phyloP scores from a whole-genome alignment of 2,888 invertebrate genomes.

The Drosophila lutescens region DNA sequence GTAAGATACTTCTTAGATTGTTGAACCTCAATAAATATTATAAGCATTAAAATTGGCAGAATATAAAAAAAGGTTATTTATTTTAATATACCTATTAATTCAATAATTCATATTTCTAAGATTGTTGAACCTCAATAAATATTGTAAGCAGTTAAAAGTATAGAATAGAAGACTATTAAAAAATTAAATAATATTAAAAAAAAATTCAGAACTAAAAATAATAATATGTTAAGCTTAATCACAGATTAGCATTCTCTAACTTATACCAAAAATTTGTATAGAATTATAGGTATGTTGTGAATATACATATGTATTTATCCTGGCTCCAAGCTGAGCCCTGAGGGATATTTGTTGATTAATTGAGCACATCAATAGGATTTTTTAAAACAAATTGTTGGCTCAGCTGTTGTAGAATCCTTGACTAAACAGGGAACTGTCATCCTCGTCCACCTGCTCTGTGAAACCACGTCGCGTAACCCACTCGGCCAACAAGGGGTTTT shows the following conservation, averaged over 20 bases:
- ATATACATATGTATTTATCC: neutral
- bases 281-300: too few species aligned
- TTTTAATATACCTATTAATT: too few species aligned
- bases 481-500: conserved; percentile 21
- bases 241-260: too few species aligned
- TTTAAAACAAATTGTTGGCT: conserved; percentile 24
- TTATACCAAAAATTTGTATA: too few species aligned
- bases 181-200: too few species aligned
- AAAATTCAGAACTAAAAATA: too few species aligned
- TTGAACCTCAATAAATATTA: neutral
- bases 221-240: too few species aligned
- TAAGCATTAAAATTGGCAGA: too few species aligned
- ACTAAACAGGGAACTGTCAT: conserved; percentile 16
- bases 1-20: neutral
- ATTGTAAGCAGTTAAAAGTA: too few species aligned
- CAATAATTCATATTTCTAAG: neutral
- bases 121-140: neutral
- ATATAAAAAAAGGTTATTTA: too few species aligned
- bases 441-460: conserved; percentile 21
- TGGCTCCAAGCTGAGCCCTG: neutral
- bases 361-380: neutral
- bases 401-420: conserved; percentile 47
- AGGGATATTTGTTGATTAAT: neutral
- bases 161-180: too few species aligned
- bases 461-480: conserved; percentile 19